A percentile compares a stretch with the other conserved stretches of the same genome.
phyloP scores from a whole-genome alignment of 2,113 vertebrate genomes.

The Macrotus californicus region DNA sequence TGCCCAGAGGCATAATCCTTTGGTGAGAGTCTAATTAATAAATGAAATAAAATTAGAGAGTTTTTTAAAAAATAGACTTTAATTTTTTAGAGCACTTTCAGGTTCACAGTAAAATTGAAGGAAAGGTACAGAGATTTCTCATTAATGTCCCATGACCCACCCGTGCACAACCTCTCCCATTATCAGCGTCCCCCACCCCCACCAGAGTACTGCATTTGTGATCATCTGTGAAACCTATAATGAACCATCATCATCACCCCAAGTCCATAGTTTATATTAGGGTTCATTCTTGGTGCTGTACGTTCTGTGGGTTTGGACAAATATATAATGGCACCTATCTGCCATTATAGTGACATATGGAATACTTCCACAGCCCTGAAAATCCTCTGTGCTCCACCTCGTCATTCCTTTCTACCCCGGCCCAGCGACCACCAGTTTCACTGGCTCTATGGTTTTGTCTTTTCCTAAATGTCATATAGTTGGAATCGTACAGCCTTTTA shows the following conservation, averaged over 20 bases:
- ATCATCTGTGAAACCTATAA: background rate
- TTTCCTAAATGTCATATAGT: background rate
- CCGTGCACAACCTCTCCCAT: background rate
- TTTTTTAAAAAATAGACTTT: background rate
- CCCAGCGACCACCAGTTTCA: background rate
- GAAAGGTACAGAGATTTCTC: background rate
- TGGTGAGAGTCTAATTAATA: slow-evolving; percentile 4
- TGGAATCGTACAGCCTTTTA: background rate
- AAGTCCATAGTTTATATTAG: background rate
- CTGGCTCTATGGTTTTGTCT: background rate
- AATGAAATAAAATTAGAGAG: background rate
- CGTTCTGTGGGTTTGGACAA: background rate
- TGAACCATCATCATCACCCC: background rate
- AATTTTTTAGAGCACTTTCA: background rate
- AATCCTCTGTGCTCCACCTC: background rate
- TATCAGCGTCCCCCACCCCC: background rate
- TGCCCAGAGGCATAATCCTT: background rate
- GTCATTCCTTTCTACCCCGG: too few species aligned
- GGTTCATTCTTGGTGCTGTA: background rate
- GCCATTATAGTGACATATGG: background rate
- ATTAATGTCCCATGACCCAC: background rate
- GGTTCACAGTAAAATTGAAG: background rate
- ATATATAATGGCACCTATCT: background rate
- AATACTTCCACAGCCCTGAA: background rate
- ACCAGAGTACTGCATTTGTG: background rate